Evolutionary conservation across 2,797 vertebrate species (phyloP).

Genomic region (Remorina albescens): DNA sequence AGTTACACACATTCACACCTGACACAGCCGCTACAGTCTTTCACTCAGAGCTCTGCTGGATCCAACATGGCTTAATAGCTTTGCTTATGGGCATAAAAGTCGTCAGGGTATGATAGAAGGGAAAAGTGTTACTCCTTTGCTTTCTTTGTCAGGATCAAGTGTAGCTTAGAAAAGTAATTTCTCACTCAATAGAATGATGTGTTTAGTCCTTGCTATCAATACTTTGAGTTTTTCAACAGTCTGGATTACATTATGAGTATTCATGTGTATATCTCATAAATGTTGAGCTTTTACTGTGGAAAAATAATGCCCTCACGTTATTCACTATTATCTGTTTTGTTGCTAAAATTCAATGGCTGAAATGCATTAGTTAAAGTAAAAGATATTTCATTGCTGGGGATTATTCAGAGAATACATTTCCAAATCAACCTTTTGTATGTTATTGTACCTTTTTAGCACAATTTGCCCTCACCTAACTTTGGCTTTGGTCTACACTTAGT

Average conservation of each 20-base stretch:
- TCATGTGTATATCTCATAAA: slow-evolving; percentile 1
- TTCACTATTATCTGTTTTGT: slow-evolving; percentile 13
- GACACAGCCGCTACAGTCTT: slow-evolving; percentile 30
- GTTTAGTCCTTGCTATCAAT: slow-evolving; percentile 29
- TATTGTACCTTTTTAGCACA: slow-evolving; percentile 24
- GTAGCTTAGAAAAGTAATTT: slow-evolving; percentile 27
- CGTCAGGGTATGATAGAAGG: slow-evolving; percentile 36
- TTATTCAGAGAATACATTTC: slow-evolving; percentile 38
- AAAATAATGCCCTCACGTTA: not conserved
- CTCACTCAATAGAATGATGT: slow-evolving; percentile 12
- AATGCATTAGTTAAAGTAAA: slow-evolving; percentile 56
- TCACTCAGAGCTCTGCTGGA: slow-evolving; percentile 12
- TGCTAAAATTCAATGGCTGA: slow-evolving; percentile 32
- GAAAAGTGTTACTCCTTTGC: slow-evolving; percentile 43
- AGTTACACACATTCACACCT: slow-evolving; percentile 32
- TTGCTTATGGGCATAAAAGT: slow-evolving; percentile 48
- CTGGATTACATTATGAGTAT: slow-evolving; percentile 1
- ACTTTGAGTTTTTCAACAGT: slow-evolving; percentile 19
- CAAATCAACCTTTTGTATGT: slow-evolving; percentile 40
- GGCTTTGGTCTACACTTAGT: not conserved
- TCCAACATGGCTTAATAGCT: slow-evolving; percentile 26
- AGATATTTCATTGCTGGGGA: slow-evolving; percentile 31
- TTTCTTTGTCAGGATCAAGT: slow-evolving; percentile 49
- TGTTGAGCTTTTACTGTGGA: slow-evolving; percentile 5
- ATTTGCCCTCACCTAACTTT: slow-evolving; percentile 9